Conservation (phyloP, 92 coral and sea anemone genomes). For the Siderastrea siderea region DNA sequence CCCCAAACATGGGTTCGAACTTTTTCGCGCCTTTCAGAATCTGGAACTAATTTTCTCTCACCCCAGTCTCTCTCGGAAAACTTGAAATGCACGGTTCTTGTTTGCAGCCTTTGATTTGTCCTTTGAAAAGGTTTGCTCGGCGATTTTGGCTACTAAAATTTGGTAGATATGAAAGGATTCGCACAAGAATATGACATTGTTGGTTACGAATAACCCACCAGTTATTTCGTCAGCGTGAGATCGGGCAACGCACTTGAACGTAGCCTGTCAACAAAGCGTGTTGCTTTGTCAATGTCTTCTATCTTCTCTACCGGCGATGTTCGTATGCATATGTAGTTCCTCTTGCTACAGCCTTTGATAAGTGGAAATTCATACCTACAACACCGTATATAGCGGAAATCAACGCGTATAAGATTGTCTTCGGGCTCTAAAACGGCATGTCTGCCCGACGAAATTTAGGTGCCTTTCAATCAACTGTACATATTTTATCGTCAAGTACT, state of each 20-base stretch:
- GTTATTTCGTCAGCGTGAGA: constrained; percentile 22
- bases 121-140: neutral
- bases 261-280: constrained; percentile 16
- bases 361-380: neutral
- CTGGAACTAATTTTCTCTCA: neutral
- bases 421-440: constrained; percentile 19
- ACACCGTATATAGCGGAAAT: neutral
- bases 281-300: constrained; percentile 12
- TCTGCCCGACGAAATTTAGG: constrained; percentile 9
- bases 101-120: neutral
- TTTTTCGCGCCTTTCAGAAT: neutral
- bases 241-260: constrained; percentile 1
- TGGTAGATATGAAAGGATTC: constrained; percentile 1
- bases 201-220: constrained; percentile 14
- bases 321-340: constrained; percentile 20
- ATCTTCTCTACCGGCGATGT: neutral
- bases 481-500: constrained; percentile 24
- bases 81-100: neutral
- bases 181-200: neutral
- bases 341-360: neutral
- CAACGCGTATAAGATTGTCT: neutral
- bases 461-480: constrained; percentile 38
- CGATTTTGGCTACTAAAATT: neutral
- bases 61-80: neutral
- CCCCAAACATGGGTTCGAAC: neutral